Evolutionary conservation across 2,113 vertebrate genomes (phyloP).

Genomic region (Kryptolebias marmoratus): DNA sequence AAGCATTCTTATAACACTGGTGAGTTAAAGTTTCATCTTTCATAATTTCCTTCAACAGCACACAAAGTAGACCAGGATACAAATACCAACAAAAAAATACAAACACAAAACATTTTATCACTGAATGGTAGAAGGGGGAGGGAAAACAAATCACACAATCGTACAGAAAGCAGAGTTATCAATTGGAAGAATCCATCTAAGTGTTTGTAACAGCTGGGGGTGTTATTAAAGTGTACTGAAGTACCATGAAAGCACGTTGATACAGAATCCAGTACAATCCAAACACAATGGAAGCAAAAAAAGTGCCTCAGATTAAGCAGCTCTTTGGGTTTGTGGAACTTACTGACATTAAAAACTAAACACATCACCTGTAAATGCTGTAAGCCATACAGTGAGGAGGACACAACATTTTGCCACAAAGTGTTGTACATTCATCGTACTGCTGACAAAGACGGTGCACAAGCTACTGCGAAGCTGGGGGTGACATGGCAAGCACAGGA

Average conservation of each 20-base stretch:
- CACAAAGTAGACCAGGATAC: slow-evolving; percentile 43
- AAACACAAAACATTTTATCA: slow-evolving; percentile 55
- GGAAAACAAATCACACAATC: slow-evolving; percentile 37
- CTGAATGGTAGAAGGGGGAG: slow-evolving; percentile 39
- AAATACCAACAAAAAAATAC: slow-evolving; percentile 48
- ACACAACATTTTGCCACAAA: slow-evolving; percentile 35
- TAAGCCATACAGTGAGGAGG: slow-evolving; percentile 36
- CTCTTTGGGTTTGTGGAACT: slow-evolving; percentile 58
- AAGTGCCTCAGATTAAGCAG: slow-evolving; percentile 37
- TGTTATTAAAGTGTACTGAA: slow-evolving; percentile 21
- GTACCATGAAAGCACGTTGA: slow-evolving; percentile 31
- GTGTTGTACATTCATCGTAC: slow-evolving; percentile 55
- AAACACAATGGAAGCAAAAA: slow-evolving; percentile 30
- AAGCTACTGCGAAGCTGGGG: slow-evolving; percentile 39
- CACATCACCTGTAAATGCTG: slow-evolving; percentile 20
- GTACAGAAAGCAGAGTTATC: slow-evolving; percentile 54
- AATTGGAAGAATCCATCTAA: slow-evolving; percentile 18
- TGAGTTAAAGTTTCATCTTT: slow-evolving; percentile 31
- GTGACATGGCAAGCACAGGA: slow-evolving; percentile 10
- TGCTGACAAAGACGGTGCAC: slow-evolving; percentile 41
- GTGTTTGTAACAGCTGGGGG: slow-evolving; percentile 43
- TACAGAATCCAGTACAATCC: slow-evolving; percentile 21
- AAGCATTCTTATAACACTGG: slow-evolving; percentile 41
- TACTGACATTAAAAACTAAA: slow-evolving; percentile 39
- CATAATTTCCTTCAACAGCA: slow-evolving; percentile 52